Base-by-base conservation (phyloP, 2,888 invertebrate genomes). In the Holacanthella duospinosa region DNA sequence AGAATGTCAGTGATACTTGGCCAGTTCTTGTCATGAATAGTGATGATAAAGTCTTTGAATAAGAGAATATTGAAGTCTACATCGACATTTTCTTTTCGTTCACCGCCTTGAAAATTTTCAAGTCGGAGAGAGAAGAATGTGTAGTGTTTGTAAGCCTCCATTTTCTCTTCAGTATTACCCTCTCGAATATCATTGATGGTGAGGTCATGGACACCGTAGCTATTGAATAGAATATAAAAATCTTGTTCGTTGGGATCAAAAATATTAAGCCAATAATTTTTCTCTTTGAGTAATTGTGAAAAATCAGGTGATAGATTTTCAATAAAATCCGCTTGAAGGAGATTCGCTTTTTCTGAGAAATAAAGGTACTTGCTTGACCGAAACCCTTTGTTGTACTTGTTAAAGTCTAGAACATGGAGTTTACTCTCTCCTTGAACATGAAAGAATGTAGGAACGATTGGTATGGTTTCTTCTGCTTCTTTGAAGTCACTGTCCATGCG, bases 401-500 rank as follows among this genome's bases (percentile, higher is more conserved):
- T 58, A 43, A 58, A 58, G 28, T 58, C 58, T 4, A 58, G 24
- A 3, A 58, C 27, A 19, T 60, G 24, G 53, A 28, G 24, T 24
- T 44, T 44, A 53, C 25, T 53, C 16, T 53, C 29, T 16, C 24
- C 12, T n/a, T 27, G 28, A 26, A 25, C 27, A 53, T 53, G 16
- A 16, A 28, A 27, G n/a, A 60, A 60, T 3, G 60, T 24, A 24
- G 44, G 44, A 19, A 27, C 29, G 26, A 53, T 53, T 44, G 53
- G 27, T 6, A 53, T 27, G 4, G 44, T 53, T 53, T 60, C 60
- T 19, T 60, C 60, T 4, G 25, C 44, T 21, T 53, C 53, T 6
- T 19, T 26, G 19, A 9, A 27, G 2, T 53, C 28, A 24, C 12
- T 19, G 19, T 21, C 48, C 4, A 25, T 9, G 6, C 89, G 0